A percentile compares a stretch with the other conserved stretches of the same genome.
phyloP scores from a whole-genome alignment of 2,888 invertebrate genomes.

The Dione juno region DNA sequence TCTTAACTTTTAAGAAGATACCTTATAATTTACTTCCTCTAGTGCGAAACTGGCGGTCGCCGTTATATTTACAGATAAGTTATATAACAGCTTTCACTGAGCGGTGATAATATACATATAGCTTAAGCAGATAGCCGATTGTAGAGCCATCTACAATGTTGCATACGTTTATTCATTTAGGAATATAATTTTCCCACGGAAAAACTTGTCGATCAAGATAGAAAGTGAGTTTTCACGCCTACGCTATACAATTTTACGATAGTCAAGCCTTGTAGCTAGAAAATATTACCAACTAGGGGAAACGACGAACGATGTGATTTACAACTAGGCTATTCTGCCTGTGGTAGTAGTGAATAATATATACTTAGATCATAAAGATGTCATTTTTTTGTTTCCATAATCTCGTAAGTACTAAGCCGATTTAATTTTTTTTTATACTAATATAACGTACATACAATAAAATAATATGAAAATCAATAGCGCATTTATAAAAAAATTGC shows the following conservation, averaged over 20 bases:
- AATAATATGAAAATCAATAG: too few relatives aligned
- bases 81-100: constrained; percentile 38
- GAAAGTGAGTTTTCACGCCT: constrained; percentile 7
- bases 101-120: constrained; percentile 16
- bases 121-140: neutral
- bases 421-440: too few relatives aligned
- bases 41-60: neutral
- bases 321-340: too few relatives aligned
- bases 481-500: too few relatives aligned
- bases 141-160: neutral
- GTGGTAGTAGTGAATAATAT: too few relatives aligned
- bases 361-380: too few relatives aligned
- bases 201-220: constrained; percentile 4
- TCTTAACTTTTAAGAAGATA: constrained; percentile 11
- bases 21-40: constrained; percentile 16
- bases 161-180: neutral
- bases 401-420: too few relatives aligned
- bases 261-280: neutral
- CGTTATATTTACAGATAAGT: constrained; percentile 17
- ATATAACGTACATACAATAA: too few relatives aligned
- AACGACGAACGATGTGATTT: neutral
- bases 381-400: too few relatives aligned
- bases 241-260: neutral
- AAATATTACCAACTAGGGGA: constrained; percentile 1
- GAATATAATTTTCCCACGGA: constrained; percentile 9